Conservation (phyloP, 2,888 invertebrate genomes). For the Ochlodes sylvanus region DNA sequence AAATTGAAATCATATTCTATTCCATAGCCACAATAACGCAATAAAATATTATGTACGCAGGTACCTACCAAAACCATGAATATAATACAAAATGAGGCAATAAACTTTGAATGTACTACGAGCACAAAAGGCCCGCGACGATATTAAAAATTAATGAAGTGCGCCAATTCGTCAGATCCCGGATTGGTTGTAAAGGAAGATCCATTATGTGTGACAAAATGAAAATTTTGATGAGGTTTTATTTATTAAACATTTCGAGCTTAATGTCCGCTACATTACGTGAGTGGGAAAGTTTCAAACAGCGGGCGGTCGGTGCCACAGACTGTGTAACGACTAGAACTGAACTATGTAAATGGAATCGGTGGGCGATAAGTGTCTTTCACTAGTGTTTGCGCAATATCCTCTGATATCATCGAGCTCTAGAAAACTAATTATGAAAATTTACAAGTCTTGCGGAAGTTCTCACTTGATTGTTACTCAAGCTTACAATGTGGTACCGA, state of each 20-base stretch:
- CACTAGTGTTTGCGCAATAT: no score
- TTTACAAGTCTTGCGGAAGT: no score
- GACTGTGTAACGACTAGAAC: neutral
- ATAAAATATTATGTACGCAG: neutral
- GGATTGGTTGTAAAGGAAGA: constrained; percentile 12
- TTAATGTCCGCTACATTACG: constrained; percentile 11
- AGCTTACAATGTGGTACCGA: no score
- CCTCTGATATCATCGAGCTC: no score
- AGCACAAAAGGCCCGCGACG: neutral
- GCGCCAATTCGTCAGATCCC: constrained; percentile 3
- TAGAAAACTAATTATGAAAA: no score
- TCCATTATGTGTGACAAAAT: constrained; percentile 14
- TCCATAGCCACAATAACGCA: no score
- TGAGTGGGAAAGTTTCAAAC: constrained; percentile 9
- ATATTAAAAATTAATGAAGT: constrained; percentile 18
- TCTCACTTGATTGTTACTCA: no score
- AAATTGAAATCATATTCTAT: no score
- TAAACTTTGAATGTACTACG: constrained; percentile 2
- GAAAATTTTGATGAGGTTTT: constrained; percentile 31
- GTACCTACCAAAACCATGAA: neutral
- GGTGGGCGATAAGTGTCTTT: no score
- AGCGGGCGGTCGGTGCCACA: neutral
- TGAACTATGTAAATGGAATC: no score
- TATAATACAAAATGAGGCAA: constrained; percentile 4
- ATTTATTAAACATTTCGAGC: constrained; percentile 27